These are phyloP conservation scores for Arenaria interpres DNA, from an alignment of 2,113 vertebrate genomes.

Conservation along the genomic window DNA sequence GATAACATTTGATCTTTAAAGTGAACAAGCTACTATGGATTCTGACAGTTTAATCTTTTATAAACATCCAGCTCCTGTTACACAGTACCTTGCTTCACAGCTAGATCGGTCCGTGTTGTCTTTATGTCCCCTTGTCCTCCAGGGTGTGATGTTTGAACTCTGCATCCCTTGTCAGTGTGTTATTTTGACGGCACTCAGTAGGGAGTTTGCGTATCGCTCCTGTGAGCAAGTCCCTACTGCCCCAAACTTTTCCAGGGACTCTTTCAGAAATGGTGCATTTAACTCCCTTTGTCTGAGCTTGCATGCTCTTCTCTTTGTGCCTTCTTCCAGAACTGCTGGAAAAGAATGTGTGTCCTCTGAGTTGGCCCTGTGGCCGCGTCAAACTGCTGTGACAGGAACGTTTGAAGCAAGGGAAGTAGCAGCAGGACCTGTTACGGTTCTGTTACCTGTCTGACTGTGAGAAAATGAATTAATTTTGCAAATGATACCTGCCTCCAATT, in stretches of 20 bases:
- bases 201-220: rapidly evolving
- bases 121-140: background rate
- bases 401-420: rapidly evolving
- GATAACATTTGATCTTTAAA: background rate
- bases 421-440: rapidly evolving
- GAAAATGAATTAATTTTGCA: background rate
- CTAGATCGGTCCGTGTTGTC: rapidly evolving
- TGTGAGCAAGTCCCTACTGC: background rate
- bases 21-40: background rate
- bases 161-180: background rate
- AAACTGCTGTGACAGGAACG: background rate
- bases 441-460: background rate
- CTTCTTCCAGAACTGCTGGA: background rate
- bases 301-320: rapidly evolving
- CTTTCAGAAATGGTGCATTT: background rate
- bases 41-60: background rate
- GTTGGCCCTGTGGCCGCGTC: rapidly evolving
- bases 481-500: no score
- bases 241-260: rapidly evolving
- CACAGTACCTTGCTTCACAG: background rate
- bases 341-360: rapidly evolving
- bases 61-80: background rate
- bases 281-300: background rate
- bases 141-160: background rate
- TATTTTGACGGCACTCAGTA: background rate